phyloP scores from a whole-genome alignment of 1,140 invertebrate genomes.

The Manduca sexta region DNA sequence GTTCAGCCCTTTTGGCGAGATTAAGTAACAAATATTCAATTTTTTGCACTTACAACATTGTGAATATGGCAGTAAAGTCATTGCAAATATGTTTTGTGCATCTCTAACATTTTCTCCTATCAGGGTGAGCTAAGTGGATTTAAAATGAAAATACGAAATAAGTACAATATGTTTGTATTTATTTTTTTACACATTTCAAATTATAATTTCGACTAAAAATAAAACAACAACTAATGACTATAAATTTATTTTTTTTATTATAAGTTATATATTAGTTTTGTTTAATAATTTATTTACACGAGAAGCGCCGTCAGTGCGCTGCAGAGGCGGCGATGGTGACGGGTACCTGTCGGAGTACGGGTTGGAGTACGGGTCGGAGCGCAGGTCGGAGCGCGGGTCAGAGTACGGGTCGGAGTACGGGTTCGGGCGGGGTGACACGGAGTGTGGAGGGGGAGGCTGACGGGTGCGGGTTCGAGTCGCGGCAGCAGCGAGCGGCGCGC shows the following conservation, averaged over 20 bases:
- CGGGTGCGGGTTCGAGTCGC: constrained; percentile 44
- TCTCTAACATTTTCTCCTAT: no score
- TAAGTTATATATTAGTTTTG: constrained; percentile 59
- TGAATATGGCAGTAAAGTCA: no score
- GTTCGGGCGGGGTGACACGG: not conserved
- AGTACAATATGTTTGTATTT: constrained; percentile 37
- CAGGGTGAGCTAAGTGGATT: not conserved
- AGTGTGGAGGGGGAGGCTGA: not conserved
- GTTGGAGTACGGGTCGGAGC: not conserved
- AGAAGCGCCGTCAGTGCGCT: constrained; percentile 4
- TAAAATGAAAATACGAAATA: constrained; percentile 24
- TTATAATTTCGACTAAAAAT: constrained; percentile 39
- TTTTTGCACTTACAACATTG: no score
- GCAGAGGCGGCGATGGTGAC: not conserved
- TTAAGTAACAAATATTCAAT: no score
- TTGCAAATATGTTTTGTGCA: no score
- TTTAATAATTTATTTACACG: constrained; percentile 57
- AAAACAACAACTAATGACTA: constrained; percentile 56
- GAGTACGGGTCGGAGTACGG: not conserved
- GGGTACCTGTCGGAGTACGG: not conserved
- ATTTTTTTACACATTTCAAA: constrained; percentile 42
- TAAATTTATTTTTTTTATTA: constrained; percentile 59
- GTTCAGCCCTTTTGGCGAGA: no score
- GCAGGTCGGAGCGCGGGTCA: not conserved
- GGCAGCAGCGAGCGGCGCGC: constrained; percentile 71